These are phyloP conservation scores for Microcebus ravelobensis DNA, from an alignment of 2,113 vertebrate species.

Conservation along the genomic window DNA sequence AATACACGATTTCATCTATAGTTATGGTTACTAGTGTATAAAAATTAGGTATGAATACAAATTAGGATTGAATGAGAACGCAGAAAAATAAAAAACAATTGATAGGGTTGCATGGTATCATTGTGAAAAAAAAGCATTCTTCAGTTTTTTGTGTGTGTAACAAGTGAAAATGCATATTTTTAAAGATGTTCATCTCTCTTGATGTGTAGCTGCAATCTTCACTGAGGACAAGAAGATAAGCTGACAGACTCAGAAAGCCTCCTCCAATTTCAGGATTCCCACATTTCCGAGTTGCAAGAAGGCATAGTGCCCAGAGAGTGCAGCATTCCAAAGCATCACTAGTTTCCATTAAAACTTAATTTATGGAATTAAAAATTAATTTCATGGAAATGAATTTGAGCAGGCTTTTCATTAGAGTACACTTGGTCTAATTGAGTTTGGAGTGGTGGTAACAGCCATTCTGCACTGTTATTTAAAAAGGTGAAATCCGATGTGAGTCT, in stretches of 20 bases:
- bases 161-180: slow-evolving; percentile 1
- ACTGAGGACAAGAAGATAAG: not conserved
- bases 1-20: not conserved
- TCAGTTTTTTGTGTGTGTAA: not conserved
- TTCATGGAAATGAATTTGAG: slow-evolving; percentile 61
- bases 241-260: not conserved
- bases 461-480: slow-evolving; percentile 11
- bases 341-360: slow-evolving; percentile 62
- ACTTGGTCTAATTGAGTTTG: slow-evolving; percentile 64
- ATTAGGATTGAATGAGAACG: slow-evolving; percentile 1
- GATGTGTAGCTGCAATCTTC: not conserved
- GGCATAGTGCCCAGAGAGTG: not conserved
- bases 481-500: not conserved
- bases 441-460: not conserved
- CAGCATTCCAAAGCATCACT: not conserved
- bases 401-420: slow-evolving; percentile 54
- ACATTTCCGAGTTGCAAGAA: not conserved
- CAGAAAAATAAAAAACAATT: not conserved
- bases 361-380: slow-evolving; percentile 75
- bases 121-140: not conserved
- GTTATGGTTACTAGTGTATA: not conserved
- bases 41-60: slow-evolving; percentile 54
- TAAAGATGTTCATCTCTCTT: not conserved
- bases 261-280: not conserved
- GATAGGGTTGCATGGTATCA: not conserved